These are phyloP conservation scores for Polyodon spathula DNA, from an alignment of 2,113 vertebrate species.

Conservation along the genomic window DNA sequence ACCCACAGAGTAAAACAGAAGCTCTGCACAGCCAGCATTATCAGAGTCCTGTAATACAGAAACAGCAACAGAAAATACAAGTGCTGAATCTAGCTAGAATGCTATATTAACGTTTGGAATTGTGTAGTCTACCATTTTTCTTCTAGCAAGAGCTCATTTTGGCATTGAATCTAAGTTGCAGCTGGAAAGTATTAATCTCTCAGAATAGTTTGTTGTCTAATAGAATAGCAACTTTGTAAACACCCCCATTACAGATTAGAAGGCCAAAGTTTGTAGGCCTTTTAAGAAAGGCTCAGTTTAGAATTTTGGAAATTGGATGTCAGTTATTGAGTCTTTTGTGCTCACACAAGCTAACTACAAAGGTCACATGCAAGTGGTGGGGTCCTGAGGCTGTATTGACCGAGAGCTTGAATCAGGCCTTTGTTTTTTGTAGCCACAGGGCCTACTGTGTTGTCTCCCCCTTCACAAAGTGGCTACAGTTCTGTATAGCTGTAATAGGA, in stretches of 20 bases:
- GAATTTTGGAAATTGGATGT: slow-evolving; percentile 47
- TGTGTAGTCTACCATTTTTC: too few species aligned
- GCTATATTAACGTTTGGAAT: too few species aligned
- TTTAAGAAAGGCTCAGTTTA: slow-evolving; percentile 25
- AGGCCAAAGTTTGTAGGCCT: too few species aligned
- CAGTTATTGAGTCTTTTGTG: too few species aligned
- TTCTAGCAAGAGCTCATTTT: neutral
- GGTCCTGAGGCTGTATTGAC: slow-evolving; percentile 11
- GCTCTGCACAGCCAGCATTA: too few species aligned
- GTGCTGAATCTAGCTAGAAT: too few species aligned
- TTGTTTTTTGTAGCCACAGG: slow-evolving; percentile 47
- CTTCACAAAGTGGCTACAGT: slow-evolving; percentile 58
- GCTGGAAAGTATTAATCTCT: neutral
- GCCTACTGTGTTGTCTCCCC: slow-evolving; percentile 38
- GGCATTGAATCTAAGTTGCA: neutral
- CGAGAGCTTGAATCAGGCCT: slow-evolving; percentile 53
- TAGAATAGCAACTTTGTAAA: neutral
- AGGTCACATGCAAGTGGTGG: slow-evolving; percentile 26
- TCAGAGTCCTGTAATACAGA: too few species aligned
- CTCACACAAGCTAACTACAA: slow-evolving; percentile 40
- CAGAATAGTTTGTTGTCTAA: neutral
- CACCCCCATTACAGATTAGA: too few species aligned
- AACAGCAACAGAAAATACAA: too few species aligned
- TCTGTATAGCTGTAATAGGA: slow-evolving; percentile 41
- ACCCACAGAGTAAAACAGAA: too few species aligned